A percentile compares a stretch with the other conserved stretches of the same genome.
phyloP scores from a whole-genome alignment of 2,888 invertebrate species.

The Melikaiella ostensackeni region DNA sequence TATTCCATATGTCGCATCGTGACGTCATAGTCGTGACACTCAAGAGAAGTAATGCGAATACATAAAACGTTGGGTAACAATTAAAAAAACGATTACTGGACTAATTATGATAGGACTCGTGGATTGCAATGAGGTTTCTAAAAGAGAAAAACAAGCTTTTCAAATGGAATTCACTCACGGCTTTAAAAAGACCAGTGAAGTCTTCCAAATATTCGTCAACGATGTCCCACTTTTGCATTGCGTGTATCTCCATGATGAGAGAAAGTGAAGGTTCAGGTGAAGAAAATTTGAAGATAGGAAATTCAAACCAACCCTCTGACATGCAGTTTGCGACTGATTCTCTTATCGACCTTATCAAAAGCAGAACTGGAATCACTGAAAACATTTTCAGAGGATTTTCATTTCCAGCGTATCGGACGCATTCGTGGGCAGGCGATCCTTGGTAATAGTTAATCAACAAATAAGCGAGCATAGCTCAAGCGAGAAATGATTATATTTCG shows the following conservation, averaged over 20 bases:
- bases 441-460: not conserved
- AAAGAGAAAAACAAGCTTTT: not conserved
- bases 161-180: slow-evolving; percentile 60
- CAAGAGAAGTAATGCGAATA: not conserved
- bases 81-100: not conserved
- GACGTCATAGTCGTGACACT: slow-evolving; percentile 9
- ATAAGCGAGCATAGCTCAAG: not conserved
- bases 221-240: slow-evolving; percentile 62
- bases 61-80: not conserved
- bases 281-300: not conserved
- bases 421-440: not conserved
- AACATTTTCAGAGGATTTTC: not conserved
- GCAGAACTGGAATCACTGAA: not conserved
- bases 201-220: slow-evolving; percentile 66
- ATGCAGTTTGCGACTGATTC: slow-evolving; percentile 1
- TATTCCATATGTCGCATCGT: slow-evolving; percentile 29
- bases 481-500: too few relatives aligned
- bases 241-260: slow-evolving; percentile 63
- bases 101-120: not conserved
- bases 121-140: not conserved
- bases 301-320: slow-evolving; percentile 43
- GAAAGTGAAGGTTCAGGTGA: not conserved
- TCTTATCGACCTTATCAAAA: slow-evolving; percentile 57
- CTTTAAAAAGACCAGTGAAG: slow-evolving; percentile 55
- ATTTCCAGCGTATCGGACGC: not conserved